A percentile compares a stretch with the other conserved stretches of the same genome.
phyloP scores from a whole-genome alignment of 2,888 invertebrate genomes.

The Balanococcus diminutus region DNA sequence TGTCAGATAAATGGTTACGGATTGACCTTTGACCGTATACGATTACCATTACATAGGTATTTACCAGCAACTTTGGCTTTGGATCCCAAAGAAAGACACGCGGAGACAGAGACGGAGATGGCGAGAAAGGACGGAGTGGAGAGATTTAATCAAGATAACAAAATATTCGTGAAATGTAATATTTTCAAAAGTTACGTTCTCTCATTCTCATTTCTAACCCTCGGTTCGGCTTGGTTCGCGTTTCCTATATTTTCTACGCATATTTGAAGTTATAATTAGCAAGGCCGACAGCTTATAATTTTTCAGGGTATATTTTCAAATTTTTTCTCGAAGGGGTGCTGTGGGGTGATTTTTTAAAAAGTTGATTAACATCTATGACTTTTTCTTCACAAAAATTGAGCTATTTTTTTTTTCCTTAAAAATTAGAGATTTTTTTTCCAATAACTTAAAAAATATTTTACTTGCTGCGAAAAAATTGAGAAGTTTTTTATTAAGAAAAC shows the following conservation, averaged over 20 bases:
- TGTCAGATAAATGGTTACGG: conserved; percentile 52
- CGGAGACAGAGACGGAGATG: background rate
- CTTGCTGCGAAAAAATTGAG: too few relatives aligned
- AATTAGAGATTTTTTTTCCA: too few relatives aligned
- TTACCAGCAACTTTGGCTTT: background rate
- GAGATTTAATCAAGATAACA: conserved; percentile 54
- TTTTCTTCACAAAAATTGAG: too few relatives aligned
- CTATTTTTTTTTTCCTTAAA: too few relatives aligned
- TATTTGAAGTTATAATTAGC: too few relatives aligned
- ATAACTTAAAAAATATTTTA: too few relatives aligned
- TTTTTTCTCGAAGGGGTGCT: too few relatives aligned
- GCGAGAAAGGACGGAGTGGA: background rate
- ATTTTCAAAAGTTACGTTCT: conserved; percentile 50
- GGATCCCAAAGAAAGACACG: background rate
- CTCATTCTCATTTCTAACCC: conserved; percentile 31
- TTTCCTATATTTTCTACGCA: background rate
- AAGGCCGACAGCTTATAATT: too few relatives aligned
- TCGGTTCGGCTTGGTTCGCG: background rate
- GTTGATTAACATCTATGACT: too few relatives aligned
- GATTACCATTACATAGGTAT: background rate
- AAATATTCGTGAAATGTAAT: conserved; percentile 53
- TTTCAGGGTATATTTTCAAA: too few relatives aligned
- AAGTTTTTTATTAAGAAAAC: too few relatives aligned
- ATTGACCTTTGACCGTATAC: conserved; percentile 45
- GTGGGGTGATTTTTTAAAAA: too few relatives aligned